These are phyloP conservation scores for Labeo catla DNA, from an alignment of 2,113 vertebrate species.

Conservation along the genomic window DNA sequence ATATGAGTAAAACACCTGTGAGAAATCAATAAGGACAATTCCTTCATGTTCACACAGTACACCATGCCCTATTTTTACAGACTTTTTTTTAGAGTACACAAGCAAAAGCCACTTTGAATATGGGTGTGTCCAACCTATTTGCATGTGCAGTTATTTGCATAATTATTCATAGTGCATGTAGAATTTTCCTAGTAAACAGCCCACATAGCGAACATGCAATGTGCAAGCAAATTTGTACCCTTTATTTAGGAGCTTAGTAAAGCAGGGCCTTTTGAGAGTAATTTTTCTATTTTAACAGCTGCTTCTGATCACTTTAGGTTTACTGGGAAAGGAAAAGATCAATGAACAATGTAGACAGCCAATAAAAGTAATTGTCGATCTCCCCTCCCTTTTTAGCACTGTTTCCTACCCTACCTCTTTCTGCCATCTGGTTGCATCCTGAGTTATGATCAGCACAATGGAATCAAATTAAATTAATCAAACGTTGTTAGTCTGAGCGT, in stretches of 20 bases:
- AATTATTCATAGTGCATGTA: neutral
- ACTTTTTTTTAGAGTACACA: neutral
- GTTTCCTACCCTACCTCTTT: slow-evolving; percentile 12
- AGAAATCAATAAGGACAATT: neutral
- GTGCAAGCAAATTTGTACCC: neutral
- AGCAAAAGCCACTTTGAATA: neutral
- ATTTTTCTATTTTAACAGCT: slow-evolving; percentile 3
- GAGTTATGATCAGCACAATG: slow-evolving; percentile 54
- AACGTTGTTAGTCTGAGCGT: slow-evolving; percentile 61
- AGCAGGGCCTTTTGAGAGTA: neutral
- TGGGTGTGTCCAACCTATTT: neutral
- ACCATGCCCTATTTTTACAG: neutral
- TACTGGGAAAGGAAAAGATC: neutral
- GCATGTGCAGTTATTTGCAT: neutral
- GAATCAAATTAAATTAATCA: slow-evolving; percentile 62
- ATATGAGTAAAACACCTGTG: neutral
- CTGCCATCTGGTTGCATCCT: slow-evolving; percentile 41
- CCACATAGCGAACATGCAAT: neutral
- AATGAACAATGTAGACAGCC: slow-evolving; percentile 23
- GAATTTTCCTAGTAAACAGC: neutral
- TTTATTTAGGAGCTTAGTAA: neutral
- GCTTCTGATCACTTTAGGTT: slow-evolving; percentile 24
- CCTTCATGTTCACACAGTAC: neutral
- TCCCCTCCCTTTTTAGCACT: neutral
- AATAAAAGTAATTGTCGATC: slow-evolving; percentile 36